Percentiles rank a stretch among this genome's conserved stretches.
These are phyloP conservation scores for Sarcophaga rosellei DNA, from an alignment of 2,888 invertebrate species.

Conservation along the genomic window DNA sequence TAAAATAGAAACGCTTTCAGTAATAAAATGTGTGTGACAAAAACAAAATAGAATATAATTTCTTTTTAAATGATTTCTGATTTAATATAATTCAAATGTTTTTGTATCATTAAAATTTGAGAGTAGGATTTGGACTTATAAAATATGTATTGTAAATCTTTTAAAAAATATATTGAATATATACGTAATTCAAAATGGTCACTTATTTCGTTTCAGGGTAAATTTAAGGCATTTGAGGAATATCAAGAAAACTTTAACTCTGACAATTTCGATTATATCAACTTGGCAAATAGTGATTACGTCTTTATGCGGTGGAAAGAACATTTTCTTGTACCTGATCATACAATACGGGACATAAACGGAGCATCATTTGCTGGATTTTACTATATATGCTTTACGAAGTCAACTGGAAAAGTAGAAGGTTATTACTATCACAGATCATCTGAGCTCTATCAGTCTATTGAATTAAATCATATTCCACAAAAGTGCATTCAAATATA, in stretches of 20 bases:
- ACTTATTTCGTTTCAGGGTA: slow-evolving; percentile 85
- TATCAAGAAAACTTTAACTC: slow-evolving; percentile 97
- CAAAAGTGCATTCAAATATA: slow-evolving; percentile 98
- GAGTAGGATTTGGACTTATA: no score
- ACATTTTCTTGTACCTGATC: slow-evolving; percentile 97
- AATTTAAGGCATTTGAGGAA: slow-evolving; percentile 91
- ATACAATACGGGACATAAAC: slow-evolving; percentile 96
- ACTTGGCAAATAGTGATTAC: slow-evolving; percentile 91
- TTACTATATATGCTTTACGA: slow-evolving; percentile 98
- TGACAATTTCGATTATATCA: slow-evolving; percentile 96
- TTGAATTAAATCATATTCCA: slow-evolving; percentile 95
- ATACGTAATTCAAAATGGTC: not conserved
- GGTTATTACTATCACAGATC: slow-evolving; percentile 98
- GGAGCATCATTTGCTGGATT: slow-evolving; percentile 99
- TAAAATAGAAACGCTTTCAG: no score
- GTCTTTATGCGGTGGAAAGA: slow-evolving; percentile 99
- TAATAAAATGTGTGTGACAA: no score
- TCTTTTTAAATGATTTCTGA: no score
- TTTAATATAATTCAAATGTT: no score
- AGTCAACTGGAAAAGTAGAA: slow-evolving; percentile 96
- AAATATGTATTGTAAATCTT: not conserved
- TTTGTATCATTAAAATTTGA: no score
- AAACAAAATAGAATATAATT: no score
- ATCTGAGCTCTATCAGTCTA: slow-evolving; percentile 98
- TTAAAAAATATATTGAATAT: not conserved